A percentile compares a stretch with the other conserved stretches of the same genome.
Conservation (phyloP, 2,113 vertebrate genomes). For the Tachysurus fulvidraco region DNA sequence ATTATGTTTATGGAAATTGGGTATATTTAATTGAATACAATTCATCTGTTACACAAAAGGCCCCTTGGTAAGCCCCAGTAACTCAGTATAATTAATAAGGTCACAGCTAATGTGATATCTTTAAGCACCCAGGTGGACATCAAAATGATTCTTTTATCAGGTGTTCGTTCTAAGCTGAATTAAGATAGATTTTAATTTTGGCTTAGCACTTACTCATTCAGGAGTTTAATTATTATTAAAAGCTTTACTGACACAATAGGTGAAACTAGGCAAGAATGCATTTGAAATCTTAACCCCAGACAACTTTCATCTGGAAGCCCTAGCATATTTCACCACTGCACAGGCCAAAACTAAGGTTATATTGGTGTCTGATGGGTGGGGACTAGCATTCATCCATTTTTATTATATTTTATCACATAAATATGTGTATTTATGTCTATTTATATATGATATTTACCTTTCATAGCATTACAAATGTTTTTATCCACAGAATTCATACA, state of each 20-base stretch:
- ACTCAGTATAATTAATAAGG: slow-evolving; percentile 72
- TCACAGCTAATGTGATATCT: slow-evolving; percentile 72
- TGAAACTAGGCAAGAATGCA: slow-evolving; percentile 81
- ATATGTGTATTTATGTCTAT: slow-evolving; percentile 34
- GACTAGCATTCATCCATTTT: slow-evolving; percentile 85
- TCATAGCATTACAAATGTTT: slow-evolving; percentile 57
- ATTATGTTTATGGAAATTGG: slow-evolving; percentile 60
- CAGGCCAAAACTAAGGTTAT: slow-evolving; percentile 90
- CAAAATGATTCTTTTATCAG: slow-evolving; percentile 77
- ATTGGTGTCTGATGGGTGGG: slow-evolving; percentile 80
- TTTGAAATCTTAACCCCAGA: slow-evolving; percentile 90
- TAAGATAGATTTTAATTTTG: slow-evolving; percentile 57
- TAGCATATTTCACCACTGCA: slow-evolving; percentile 91
- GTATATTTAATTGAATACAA: slow-evolving; percentile 54
- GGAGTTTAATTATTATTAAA: slow-evolving; percentile 98
- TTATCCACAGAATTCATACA: slow-evolving; percentile 66
- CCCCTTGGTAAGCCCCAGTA: slow-evolving; percentile 65
- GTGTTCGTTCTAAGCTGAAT: slow-evolving; percentile 70
- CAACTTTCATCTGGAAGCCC: slow-evolving; percentile 94
- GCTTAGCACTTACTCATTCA: slow-evolving; percentile 73
- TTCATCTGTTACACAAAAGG: slow-evolving; percentile 58
- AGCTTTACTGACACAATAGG: slow-evolving; percentile 78
- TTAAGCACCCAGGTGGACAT: slow-evolving; percentile 70
- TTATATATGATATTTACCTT: slow-evolving; percentile 68
- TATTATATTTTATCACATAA: too few relatives aligned